These are phyloP conservation scores for Tragulus kanchil DNA, from an alignment of 2,113 vertebrate genomes.

Conservation along the genomic window DNA sequence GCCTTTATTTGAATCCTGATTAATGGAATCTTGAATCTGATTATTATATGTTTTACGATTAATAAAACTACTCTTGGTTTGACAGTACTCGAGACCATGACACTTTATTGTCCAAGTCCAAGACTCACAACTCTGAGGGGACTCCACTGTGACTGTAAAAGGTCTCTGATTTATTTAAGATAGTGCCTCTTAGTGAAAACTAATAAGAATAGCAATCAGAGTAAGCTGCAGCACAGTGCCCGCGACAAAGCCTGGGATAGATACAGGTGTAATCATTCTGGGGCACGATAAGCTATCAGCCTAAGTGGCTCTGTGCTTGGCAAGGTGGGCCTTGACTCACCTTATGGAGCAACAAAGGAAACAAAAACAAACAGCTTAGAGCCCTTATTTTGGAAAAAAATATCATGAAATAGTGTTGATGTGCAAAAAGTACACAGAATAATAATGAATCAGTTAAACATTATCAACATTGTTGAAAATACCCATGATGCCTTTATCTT, in stretches of 20 bases:
- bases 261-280: not conserved
- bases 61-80: too few species aligned
- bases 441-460: not conserved
- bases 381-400: not conserved
- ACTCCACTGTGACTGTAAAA: too few species aligned
- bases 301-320: not conserved
- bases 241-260: not conserved
- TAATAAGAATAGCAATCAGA: too few species aligned
- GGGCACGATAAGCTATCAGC: not conserved
- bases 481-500: not conserved
- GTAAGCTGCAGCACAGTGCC: too few species aligned
- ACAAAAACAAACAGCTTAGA: not conserved
- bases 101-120: too few species aligned
- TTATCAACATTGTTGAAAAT: not conserved
- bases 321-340: not conserved
- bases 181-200: too few species aligned
- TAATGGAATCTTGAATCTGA: too few species aligned
- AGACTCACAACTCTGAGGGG: too few species aligned
- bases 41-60: too few species aligned
- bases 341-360: not conserved
- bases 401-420: not conserved
- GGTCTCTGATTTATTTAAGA: too few species aligned
- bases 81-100: too few species aligned
- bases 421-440: not conserved
- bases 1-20: too few species aligned